Base-by-base conservation (phyloP, 2,113 vertebrate species). In the Limanda limanda region DNA sequence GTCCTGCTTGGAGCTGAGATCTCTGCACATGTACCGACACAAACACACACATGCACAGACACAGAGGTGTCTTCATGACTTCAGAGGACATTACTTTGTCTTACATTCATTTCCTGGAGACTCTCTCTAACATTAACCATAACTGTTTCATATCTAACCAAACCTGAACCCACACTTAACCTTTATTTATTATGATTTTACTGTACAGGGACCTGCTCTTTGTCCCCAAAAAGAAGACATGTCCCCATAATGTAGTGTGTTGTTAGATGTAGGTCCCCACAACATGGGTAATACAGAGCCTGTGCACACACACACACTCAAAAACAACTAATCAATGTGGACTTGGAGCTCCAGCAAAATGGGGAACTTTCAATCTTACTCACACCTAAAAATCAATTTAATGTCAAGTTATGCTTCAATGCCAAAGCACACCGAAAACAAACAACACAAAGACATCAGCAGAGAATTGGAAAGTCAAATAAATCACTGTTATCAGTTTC, bases 301-400 rank as follows among this genome's bases (percentile, higher is more conserved):
- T n/a, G 20, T 52, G 51, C 24, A 68, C 4, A 60, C 70, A 27
- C 42, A 63, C 3, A 45, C 52, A 74, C 63, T 74, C 55, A 64
- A 42, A 81, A 20, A 79, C 63, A 71, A 55, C 70, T 55, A 71
- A 80, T 85, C 85, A 86, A 77, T 82, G 48, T 25, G 13, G 74
- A 74, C 75, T 78, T 67, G 24, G 23, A 63, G 24, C 25, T 14
- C 7, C 12, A 77, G 71, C 24, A 82, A 72, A 75, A 85, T 15
- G 5, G 68, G 67, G 76, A 81, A 86, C 75, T 77, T 84, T 83
- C 45, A 74, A 27, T 83, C 65, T 71, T 24, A 52, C 51, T 76
- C 73, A 66, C 77, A 76, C 70, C 74, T 54, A 70, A 76, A 87
- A 83, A 85, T 87, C 70, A 69, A 89, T 86, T 83, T 72, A 48